Base-by-base conservation (phyloP, 2,113 vertebrate genomes). In the Phoenicopterus ruber region DNA sequence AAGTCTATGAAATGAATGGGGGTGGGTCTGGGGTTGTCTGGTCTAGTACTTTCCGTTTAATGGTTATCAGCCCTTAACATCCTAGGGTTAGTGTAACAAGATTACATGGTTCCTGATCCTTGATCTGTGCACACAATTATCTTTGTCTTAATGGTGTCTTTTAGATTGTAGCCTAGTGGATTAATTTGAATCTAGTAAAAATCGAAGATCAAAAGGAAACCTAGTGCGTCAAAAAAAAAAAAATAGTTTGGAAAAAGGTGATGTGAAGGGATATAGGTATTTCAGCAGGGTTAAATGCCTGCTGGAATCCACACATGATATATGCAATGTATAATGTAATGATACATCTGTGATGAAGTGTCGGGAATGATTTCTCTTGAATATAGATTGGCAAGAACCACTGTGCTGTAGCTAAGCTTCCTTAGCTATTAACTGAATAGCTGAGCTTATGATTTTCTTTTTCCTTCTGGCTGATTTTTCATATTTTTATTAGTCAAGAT, bases 151-250 rank as follows among this genome's bases (percentile, higher is more conserved):
- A 5, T 11, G 29, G 7, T 9, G 21, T 11, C 34, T 65, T 54
- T 25, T 17, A 20, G 21, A 6, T 11, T 50, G 38, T 38, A 47
- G 32, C 10, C 1, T 2, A 4, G 24, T 21, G 42, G 47, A 21
- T 82, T 52, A 11, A 38, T 34, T n/a, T 28, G 32, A 55, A 46
- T 36, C 0, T 3, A 52, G 34, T 61, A 16, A 65, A 59, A 86
- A 50, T 1, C 1, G 1, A 20, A 62, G 22, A 36, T 10, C 21
- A 17, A 14, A 32, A 42, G 61, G n/a, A 38, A 59, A 55, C 7
- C 2, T 1, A 6, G 6, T 4, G 31, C 5, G 5, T 34, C 4
- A n/a, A n/a, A n/a, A n/a, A n/a, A n/a, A 12, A 50, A 24, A 14
- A 42, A 32, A 34, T 7, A 14, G 29, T 29, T 58, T 32, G 46